phyloP scores from a whole-genome alignment of 37 sponge, comb jelly and placozoan species.

The Bolinopsis microptera region DNA sequence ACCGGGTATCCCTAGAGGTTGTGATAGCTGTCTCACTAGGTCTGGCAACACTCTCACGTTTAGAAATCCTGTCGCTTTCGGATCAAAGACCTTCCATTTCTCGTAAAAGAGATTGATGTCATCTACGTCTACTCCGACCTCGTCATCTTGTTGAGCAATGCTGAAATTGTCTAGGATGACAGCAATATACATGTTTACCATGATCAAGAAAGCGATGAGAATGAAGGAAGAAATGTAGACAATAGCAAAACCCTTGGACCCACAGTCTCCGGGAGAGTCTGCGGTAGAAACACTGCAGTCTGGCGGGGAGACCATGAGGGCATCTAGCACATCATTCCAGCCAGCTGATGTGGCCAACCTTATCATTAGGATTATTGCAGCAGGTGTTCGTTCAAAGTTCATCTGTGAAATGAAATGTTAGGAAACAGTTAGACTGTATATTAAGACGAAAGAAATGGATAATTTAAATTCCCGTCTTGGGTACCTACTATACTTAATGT shows the following conservation, averaged over 20 bases:
- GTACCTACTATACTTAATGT: too few species aligned
- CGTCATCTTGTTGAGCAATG: constrained; percentile 55
- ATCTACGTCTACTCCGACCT: constrained; percentile 45
- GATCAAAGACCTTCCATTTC: constrained; percentile 67
- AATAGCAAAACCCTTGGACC: constrained; percentile 16
- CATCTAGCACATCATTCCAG: constrained; percentile 68
- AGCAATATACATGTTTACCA: constrained; percentile 68
- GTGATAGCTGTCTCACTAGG: neutral
- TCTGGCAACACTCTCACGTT: constrained; percentile 29
- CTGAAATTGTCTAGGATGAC: constrained; percentile 66
- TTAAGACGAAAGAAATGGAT: too few species aligned
- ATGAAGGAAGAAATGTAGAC: constrained; percentile 63
- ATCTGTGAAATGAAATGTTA: neutral
- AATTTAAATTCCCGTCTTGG: too few species aligned
- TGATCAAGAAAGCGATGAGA: constrained; percentile 65
- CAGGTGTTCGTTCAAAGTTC: constrained; percentile 51
- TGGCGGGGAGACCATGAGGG: constrained; percentile 31
- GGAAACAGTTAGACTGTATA: too few species aligned
- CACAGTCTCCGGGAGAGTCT: constrained; percentile 51
- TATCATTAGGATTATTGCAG: constrained; percentile 42
- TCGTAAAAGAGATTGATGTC: constrained; percentile 67
- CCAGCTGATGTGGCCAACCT: constrained; percentile 67
- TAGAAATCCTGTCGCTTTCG: constrained; percentile 66
- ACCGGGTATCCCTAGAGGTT: constrained; percentile 15
- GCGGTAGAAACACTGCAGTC: constrained; percentile 24